A percentile compares a stretch with the other conserved stretches of the same genome.
Conservation (phyloP, 2,888 invertebrate species). For the Oxycera nigricornis region DNA sequence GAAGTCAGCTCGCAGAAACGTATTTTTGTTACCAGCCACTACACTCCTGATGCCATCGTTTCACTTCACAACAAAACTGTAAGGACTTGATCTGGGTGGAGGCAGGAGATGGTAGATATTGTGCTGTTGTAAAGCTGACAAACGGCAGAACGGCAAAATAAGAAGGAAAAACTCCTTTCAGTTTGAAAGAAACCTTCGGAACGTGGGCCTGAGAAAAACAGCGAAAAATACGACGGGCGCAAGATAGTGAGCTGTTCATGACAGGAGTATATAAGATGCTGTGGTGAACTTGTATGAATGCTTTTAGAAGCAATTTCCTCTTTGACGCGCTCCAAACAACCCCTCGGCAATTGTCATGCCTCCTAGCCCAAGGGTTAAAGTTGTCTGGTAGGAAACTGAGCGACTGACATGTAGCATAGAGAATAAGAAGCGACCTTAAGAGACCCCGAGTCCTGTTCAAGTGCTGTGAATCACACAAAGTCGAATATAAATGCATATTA, state of each 20-base stretch:
- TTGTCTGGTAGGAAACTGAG: neutral
- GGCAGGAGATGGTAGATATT: neutral
- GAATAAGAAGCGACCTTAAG: neutral
- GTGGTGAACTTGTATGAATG: slow-evolving; percentile 34
- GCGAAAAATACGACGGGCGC: slow-evolving; percentile 12
- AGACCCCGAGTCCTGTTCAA: neutral
- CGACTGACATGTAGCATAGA: neutral
- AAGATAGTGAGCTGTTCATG: slow-evolving; percentile 39
- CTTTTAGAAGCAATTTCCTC: slow-evolving; percentile 34
- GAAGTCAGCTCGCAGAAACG: slow-evolving; percentile 27
- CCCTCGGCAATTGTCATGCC: neutral
- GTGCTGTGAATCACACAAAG: slow-evolving; percentile 26
- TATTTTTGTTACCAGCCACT: slow-evolving; percentile 34
- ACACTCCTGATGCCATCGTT: neutral
- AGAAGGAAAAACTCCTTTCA: neutral
- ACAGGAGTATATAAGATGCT: slow-evolving; percentile 39
- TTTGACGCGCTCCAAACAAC: slow-evolving; percentile 33
- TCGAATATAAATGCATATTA: neutral
- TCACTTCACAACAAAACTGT: neutral
- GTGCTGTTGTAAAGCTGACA: too few relatives aligned
- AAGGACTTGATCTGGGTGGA: neutral
- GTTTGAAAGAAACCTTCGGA: neutral
- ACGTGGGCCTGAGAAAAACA: slow-evolving; percentile 7
- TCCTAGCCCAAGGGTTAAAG: neutral
- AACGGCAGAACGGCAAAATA: neutral